Percentiles rank a stretch among this genome's conserved stretches.
phyloP scores from a whole-genome alignment of 2,888 invertebrate species.

The Cabera pusaria region DNA sequence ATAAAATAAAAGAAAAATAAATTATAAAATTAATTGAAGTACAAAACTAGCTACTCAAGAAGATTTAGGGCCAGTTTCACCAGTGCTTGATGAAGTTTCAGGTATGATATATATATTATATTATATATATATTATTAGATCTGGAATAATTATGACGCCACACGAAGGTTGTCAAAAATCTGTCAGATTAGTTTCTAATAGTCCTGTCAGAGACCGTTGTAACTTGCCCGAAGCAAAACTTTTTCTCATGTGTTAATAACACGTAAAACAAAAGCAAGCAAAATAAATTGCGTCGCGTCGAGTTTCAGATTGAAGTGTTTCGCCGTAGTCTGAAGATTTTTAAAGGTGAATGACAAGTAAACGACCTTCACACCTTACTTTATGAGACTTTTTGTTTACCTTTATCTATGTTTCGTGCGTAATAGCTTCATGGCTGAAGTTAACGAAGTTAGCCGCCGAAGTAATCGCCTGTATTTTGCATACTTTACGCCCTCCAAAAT shows the following conservation, averaged over 20 bases:
- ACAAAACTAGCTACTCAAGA: no score
- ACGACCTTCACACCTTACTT: conserved; percentile 27
- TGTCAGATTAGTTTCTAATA: no score
- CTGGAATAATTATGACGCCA: no score
- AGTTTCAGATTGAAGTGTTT: conserved; percentile 7
- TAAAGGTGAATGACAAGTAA: conserved; percentile 29
- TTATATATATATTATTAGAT: no score
- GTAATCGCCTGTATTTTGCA: conserved; percentile 33
- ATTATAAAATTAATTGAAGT: no score
- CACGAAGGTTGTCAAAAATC: no score
- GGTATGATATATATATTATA: no score
- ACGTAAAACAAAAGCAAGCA: conserved; percentile 2
- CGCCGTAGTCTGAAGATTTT: conserved; percentile 16
- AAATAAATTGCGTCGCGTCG: neutral
- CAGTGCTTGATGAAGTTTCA: no score
- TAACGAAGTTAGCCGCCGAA: conserved; percentile 32
- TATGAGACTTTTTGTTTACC: conserved; percentile 33
- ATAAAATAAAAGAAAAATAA: no score
- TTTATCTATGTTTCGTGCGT: conserved; percentile 27
- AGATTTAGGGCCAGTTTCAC: no score
- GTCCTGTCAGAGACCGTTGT: no score
- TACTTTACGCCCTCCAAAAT: conserved; percentile 29
- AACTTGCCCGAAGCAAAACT: no score
- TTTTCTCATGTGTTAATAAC: conserved; percentile 1
- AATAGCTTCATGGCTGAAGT: conserved; percentile 32